Conservation (phyloP, 2,888 invertebrate species). For the Augiades crinisus region DNA sequence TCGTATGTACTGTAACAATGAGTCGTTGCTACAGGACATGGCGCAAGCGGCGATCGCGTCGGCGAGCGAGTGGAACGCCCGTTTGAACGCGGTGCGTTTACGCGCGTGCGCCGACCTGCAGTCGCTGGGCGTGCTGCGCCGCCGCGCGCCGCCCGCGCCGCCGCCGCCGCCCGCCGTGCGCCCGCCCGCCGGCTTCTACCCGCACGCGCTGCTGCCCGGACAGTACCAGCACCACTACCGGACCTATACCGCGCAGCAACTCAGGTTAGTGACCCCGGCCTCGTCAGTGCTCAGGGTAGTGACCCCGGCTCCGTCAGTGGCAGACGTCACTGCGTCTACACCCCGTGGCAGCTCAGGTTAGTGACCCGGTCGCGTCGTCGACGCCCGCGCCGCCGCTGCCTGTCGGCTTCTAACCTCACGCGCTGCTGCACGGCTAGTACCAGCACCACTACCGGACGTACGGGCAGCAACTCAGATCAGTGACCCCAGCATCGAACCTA, state of each 20-base stretch:
- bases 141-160: conserved; percentile 40
- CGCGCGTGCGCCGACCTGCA: conserved; percentile 95
- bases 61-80: conserved; percentile 93
- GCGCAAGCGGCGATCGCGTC: conserved; percentile 92
- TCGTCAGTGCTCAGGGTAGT: no score
- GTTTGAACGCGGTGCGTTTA: conserved; percentile 88
- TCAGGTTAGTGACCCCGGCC: no score
- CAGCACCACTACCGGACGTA: no score
- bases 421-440: no score
- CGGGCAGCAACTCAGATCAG: no score
- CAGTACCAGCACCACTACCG: conserved; percentile 95
- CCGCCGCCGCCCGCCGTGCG: conserved; percentile 48
- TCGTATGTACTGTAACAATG: background rate
- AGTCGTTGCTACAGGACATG: conserved; percentile 76
- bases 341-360: no score
- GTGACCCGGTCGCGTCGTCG: no score
- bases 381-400: no score
- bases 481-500: no score
- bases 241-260: conserved; percentile 89
- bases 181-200: conserved; percentile 86
- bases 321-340: no score
- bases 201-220: conserved; percentile 96
- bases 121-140: conserved; percentile 90
- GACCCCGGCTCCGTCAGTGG: no score
- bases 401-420: no score